Evolutionary conservation across 1,140 invertebrate genomes (phyloP), one percentile per base, ranked within the genome.

Genomic region (Drosophila azteca): DNA sequence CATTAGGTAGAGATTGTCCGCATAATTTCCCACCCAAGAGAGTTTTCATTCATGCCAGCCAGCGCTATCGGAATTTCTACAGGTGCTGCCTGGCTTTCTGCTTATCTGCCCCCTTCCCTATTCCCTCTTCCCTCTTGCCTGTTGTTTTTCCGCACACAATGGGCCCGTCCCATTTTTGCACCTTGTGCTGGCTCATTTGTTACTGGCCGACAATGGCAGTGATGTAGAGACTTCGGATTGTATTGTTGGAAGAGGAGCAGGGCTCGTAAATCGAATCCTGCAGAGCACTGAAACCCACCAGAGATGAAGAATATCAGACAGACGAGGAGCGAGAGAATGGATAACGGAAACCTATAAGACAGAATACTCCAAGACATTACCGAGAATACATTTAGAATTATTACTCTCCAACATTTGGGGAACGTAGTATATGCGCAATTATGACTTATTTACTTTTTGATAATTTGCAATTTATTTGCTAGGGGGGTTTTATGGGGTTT

Each of bases 161-260:
- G 62, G 63, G 67, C 45, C 68, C 73, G 66, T 90, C 84, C 89
- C 69, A 90, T 77, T 84, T 90, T 90, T 90, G 90, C 90, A 90
- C 90, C 89, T 90, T 90, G 90, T 82, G 50, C 39, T 55, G 54
- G 17, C 53, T 51, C 51, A 53, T 63, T 75, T 79, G 65, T 79
- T 79, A 20, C 43, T n/a, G 52, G 50, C 39, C 53, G n/a, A 74
- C 74, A 87, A 85, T 69, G 44, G 59, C 62, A 50, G 35, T 52
- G 31, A 68, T 68, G 44, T 50, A 9, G 26, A 57, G 44, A 43
- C 24, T 49, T 55, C 24, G 20, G 0, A 8, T 11, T 46, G 50
- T 31, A 61, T 82, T 83, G 70, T 79, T 49, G 7, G 3, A 6
- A 64, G 61, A 66, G 79, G 26, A 70, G 54, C 59, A 45, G 20